Conservation (phyloP, 2,113 vertebrate species). For the Sinocyclocheilus grahami region DNA sequence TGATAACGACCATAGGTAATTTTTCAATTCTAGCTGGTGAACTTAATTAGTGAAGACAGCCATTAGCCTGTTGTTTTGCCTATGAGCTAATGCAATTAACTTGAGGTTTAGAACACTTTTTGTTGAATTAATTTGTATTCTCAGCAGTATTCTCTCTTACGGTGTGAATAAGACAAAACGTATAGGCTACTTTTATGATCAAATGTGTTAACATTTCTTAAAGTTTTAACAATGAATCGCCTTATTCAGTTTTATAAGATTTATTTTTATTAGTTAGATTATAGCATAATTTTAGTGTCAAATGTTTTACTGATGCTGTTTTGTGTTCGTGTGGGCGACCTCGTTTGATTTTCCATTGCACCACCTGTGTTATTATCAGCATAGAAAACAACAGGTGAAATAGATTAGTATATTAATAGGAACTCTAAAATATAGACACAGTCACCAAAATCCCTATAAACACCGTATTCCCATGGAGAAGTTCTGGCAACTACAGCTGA, state of each 20-base stretch:
- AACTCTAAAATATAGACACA: background rate
- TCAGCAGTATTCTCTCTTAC: too few species aligned
- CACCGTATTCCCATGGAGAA: background rate
- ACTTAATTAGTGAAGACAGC: background rate
- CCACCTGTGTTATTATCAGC: background rate
- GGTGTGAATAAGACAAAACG: background rate
- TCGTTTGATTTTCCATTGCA: background rate
- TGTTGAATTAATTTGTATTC: background rate
- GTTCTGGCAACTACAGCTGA: background rate
- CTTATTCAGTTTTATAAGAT: background rate
- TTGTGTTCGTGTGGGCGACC: background rate
- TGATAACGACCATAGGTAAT: constrained; percentile 97
- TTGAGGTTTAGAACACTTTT: background rate
- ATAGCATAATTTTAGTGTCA: background rate
- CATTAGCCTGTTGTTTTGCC: background rate
- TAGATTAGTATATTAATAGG: background rate
- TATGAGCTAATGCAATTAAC: background rate
- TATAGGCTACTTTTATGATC: background rate
- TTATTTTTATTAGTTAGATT: background rate
- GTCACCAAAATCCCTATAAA: background rate
- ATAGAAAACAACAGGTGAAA: background rate
- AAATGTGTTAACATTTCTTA: too few species aligned
- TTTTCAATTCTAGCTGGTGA: background rate
- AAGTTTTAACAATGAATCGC: background rate
- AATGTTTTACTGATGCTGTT: background rate